Conservation (phyloP, 2,888 invertebrate genomes). For the Drosophila austrosaltans region DNA sequence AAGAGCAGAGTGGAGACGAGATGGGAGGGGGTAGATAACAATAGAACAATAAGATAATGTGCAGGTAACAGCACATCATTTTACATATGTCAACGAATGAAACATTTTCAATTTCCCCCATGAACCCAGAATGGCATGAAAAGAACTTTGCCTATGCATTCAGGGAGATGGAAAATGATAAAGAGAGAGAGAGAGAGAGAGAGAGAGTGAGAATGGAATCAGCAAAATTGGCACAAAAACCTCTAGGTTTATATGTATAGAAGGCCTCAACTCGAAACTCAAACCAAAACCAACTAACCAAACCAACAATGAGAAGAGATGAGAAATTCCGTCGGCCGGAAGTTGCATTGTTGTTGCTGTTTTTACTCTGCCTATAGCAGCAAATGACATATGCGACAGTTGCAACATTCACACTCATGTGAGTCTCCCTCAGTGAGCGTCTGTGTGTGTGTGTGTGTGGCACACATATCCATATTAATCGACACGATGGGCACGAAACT, state of each 20-base stretch:
- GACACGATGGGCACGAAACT: conserved; percentile 42
- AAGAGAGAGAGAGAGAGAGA: neutral
- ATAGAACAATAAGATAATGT: neutral
- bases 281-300: conserved; percentile 3
- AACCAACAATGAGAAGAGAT: conserved; percentile 7
- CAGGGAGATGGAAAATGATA: neutral
- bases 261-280: neutral
- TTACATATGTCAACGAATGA: conserved; percentile 1
- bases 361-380: conserved; percentile 10
- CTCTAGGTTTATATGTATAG: conserved; percentile 6
- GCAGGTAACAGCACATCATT: conserved; percentile 5
- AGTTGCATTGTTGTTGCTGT: conserved; percentile 9
- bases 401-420: conserved; percentile 8
- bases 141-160: conserved; percentile 2
- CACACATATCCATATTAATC: conserved; percentile 30
- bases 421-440: neutral
- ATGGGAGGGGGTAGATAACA: neutral
- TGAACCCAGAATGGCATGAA: neutral
- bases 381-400: conserved; percentile 21
- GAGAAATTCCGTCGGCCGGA: conserved; percentile 11
- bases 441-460: conserved; percentile 18
- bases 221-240: conserved; percentile 13
- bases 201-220: neutral
- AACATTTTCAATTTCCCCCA: conserved; percentile 8
- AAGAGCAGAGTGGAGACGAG: no score